Conservation (phyloP, 2,888 invertebrate genomes). For the Nephrocerus scutellatus region DNA sequence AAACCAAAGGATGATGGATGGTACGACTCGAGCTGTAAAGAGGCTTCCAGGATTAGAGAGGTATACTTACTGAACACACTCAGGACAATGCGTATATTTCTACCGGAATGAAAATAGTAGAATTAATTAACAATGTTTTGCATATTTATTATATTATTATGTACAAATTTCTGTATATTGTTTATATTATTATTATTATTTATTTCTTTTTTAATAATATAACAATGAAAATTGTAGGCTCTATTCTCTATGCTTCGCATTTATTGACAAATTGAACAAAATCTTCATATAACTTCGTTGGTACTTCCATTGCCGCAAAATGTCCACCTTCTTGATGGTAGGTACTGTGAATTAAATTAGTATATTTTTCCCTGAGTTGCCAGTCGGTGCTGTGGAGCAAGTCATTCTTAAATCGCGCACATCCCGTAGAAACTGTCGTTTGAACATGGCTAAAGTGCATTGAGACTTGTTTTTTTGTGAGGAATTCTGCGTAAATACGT, state of each 20-base stretch:
- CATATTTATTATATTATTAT: too few species aligned
- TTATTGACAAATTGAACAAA: conserved; percentile 56
- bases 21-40: too few species aligned
- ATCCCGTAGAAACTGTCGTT: conserved; percentile 63
- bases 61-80: too few species aligned
- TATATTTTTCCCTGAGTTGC: conserved; percentile 55
- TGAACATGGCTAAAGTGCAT: conserved; percentile 51
- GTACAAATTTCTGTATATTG: too few species aligned
- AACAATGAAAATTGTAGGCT: too few species aligned
- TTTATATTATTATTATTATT: too few species aligned
- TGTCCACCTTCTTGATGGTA: conserved; percentile 70
- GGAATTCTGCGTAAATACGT: conserved; percentile 61
- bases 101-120: too few species aligned
- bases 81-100: too few species aligned
- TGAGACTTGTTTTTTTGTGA: conserved; percentile 28
- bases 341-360: conserved; percentile 62
- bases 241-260: conserved; percentile 27
- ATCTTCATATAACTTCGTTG: conserved; percentile 63
- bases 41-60: too few species aligned
- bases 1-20: too few species aligned
- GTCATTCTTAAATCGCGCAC: conserved; percentile 69
- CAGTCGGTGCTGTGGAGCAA: conserved; percentile 54
- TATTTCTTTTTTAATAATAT: not conserved
- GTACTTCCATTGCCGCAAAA: conserved; percentile 77
- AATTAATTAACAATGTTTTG: too few species aligned